Evolutionary conservation across 2,113 vertebrate species (phyloP), one percentile per base, ranked within the genome.

Genomic region (Chascanopsetta lugubris): DNA sequence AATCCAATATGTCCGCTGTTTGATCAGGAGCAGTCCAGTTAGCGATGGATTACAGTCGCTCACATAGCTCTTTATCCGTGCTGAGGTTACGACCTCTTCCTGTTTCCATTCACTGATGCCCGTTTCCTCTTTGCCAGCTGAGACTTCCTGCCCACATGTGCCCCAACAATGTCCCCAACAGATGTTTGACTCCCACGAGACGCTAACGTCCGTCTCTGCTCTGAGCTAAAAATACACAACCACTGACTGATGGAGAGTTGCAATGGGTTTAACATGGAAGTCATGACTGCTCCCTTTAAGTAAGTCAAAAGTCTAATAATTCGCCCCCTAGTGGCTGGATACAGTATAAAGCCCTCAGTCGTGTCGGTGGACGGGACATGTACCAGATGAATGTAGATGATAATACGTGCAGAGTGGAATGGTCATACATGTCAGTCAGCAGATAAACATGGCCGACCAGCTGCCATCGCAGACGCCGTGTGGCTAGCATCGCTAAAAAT

Each of bases 41-140:
- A 20, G 5, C 15, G n/a, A n/a, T n/a, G n/a, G n/a, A n/a, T n/a
- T n/a, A n/a, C n/a, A n/a, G n/a, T n/a, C n/a, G n/a, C n/a, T n/a
- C n/a, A 45, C 22, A 5, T 1, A 13, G n/a, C 18, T 22, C 64
- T 51, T 20, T 42, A 25, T 61, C 59, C 61, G 26, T 47, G 22
- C 21, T 58, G 43, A 30, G n/a, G 43, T 63, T 53, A 83, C 36
- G 59, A 73, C 38, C 29, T 21, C 46, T 79, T 90, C 81, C 89
- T 87, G 66, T 82, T 86, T 69, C 73, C 74, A 68, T 64, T 69
- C 47, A 59, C 57, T 58, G 55, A 74, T 84, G 72, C 62, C 81
- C 45, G 8, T 84, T 90, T 91, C 87, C 88, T 79, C 36, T 71
- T 61, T 70, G 69, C 73, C 70, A 69, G 65, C 79, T 69, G 85